Evolutionary conservation across 2,797 vertebrate genomes (phyloP).

Genomic region (Momotus momota): DNA sequence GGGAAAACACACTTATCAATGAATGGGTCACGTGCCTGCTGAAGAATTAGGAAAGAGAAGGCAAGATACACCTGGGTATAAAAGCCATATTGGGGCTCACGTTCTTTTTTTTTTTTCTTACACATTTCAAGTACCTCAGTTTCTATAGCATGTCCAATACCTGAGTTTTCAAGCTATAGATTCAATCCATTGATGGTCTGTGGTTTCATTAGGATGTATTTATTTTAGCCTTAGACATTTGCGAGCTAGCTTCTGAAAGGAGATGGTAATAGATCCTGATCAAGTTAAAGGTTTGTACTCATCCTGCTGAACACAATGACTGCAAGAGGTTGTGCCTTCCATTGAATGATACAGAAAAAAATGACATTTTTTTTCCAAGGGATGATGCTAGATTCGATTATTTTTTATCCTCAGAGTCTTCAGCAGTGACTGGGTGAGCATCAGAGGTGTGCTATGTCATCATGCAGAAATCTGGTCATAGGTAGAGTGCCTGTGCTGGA

Average conservation of each 20-base stretch:
- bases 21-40: not conserved
- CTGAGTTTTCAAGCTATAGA: not conserved
- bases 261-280: not conserved
- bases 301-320: not conserved
- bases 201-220: not conserved
- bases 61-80: not conserved
- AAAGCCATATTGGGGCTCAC: not conserved
- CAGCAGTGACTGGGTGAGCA: not conserved
- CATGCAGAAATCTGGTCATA: not conserved
- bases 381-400: not conserved
- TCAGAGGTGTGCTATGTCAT: not conserved
- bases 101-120: not conserved
- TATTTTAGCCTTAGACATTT: not conserved
- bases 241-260: not conserved
- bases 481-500: not conserved
- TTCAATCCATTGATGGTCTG: not conserved
- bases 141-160: not conserved
- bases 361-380: rapidly evolving
- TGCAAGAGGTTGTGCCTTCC: not conserved
- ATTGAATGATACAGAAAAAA: not conserved
- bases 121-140: not conserved
- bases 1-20: not conserved
- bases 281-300: not conserved
- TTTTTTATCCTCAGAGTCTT: not conserved
- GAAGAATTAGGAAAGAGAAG: not conserved